Evolutionary conservation across 2,113 vertebrate genomes (phyloP).

Genomic region (Sisor rabdophorus): DNA sequence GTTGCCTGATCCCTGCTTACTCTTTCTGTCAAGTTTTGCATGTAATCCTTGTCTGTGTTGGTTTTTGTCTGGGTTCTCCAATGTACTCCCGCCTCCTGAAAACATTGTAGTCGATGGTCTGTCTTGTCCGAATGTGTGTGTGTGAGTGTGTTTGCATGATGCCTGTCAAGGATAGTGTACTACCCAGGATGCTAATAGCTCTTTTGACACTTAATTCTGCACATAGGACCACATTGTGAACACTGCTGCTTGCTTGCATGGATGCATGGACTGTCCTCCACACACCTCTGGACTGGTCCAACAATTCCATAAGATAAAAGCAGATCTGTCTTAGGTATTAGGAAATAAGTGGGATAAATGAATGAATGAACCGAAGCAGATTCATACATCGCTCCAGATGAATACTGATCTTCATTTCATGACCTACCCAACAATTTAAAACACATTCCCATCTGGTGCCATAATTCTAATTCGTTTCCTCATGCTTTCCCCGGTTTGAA

Average conservation of each 20-base stretch:
- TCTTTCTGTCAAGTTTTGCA: background rate
- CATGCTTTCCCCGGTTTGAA: background rate
- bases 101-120: background rate
- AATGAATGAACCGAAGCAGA: too few species aligned
- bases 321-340: too few species aligned
- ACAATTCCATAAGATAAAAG: too few species aligned
- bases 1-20: background rate
- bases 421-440: too few species aligned
- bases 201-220: background rate
- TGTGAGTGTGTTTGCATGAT: background rate
- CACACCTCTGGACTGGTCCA: too few species aligned
- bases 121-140: background rate
- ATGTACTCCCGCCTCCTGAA: background rate
- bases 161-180: background rate
- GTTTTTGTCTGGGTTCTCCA: background rate
- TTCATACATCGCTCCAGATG: too few species aligned
- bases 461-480: background rate
- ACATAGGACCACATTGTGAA: background rate
- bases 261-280: background rate
- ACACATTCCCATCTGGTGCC: background rate
- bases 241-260: background rate
- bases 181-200: background rate
- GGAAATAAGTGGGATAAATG: too few species aligned
- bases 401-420: too few species aligned
- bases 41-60: background rate